Evolutionary conservation across 1,140 invertebrate species (phyloP), one percentile per base, ranked within the genome.

Genomic region (Samia ricini): DNA sequence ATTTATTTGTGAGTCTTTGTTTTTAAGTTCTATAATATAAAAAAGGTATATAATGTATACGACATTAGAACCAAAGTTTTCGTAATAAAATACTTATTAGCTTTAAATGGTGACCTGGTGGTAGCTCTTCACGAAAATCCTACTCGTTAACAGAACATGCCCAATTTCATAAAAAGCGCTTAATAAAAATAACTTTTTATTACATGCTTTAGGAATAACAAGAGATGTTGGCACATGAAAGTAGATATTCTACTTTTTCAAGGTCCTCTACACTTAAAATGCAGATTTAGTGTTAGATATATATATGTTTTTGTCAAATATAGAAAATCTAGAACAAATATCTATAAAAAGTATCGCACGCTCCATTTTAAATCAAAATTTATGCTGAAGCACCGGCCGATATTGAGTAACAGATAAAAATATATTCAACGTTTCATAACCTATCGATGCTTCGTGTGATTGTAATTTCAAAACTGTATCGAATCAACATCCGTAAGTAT

Each of bases 401-500:
- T 20, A 57, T 71, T 67, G 54, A 24, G 69, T 50, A 71, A 71
- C 23, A 19, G 12, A 54, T 26, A 42, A 69, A 61, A 69, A 69
- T 69, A n/a, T n/a, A 64, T 69, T 65, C 58, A 68, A 60, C 22
- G 56, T 69, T 69, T 69, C 68, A 65, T 55, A 66, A 69, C 49
- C 23, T 15, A 54, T 56, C n/a, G 49, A 21, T 8, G 60, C 63
- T 56, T 76, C 68, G 69, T 69, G 66, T 72, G 63, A 78, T 74
- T 68, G 69, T 71, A 70, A 75, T 82, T 84, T 79, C 67, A 82
- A 82, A 81, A 80, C 63, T 70, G 72, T 76, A 71, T 75, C 69
- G 68, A 69, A 62, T 66, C 61, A 80, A 79, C 75, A 83, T 83
- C 76, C 81, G 79, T 70, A 77, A 74, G 74, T 71, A 76, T 81